Base-by-base conservation (phyloP, 1,140 invertebrate species). In the Brevipalpus yothersi region DNA sequence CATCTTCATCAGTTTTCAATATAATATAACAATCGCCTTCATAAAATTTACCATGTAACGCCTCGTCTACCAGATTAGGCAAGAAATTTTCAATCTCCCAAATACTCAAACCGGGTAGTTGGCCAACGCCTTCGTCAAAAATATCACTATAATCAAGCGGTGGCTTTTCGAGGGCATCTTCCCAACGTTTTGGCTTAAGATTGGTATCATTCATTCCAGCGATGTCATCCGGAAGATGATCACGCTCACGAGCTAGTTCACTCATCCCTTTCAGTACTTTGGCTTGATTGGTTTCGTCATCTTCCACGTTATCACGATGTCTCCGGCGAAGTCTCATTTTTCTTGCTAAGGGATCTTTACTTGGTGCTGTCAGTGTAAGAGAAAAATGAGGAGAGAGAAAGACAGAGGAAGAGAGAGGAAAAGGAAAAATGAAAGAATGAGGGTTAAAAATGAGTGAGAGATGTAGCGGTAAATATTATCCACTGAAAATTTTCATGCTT, bases 1-100 rank as follows among this genome's bases (percentile, higher is more conserved):
- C 72, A 69, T 96, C 91, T 43, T 84, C 72, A 43, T 73, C 79
- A 0, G 94, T 98, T 71, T 94, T 90, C 53, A 99, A 72, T 58
- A 99, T 78, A 65, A 99, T 96, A 69, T 99, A 99, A 72, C 93
- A 98, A 72, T 99, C 95, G 15, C 87, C 94, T 74, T 97, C 91
- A 69, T 96, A 99, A 72, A 99, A 98, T 72, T 96, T 95, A 9
- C 95, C 94, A 56, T 49, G 58, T 31, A 64, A 64, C 61, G 64
- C 65, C 42, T 76, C 72, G 56, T 78, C 76, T 11, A 96, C 69
- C 67, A 83, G 82, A 70, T 92, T 94, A 0, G 94, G 94, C 60
- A 97, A 74, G 70, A 99, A 98, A 71, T 99, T 98, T 72, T 98
- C 93, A 61, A 98, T 98, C 75, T 96, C 92, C 90, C 92, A 97